phyloP scores from a whole-genome alignment of 2,797 vertebrate genomes.

The Myiotriccus ornatus region DNA sequence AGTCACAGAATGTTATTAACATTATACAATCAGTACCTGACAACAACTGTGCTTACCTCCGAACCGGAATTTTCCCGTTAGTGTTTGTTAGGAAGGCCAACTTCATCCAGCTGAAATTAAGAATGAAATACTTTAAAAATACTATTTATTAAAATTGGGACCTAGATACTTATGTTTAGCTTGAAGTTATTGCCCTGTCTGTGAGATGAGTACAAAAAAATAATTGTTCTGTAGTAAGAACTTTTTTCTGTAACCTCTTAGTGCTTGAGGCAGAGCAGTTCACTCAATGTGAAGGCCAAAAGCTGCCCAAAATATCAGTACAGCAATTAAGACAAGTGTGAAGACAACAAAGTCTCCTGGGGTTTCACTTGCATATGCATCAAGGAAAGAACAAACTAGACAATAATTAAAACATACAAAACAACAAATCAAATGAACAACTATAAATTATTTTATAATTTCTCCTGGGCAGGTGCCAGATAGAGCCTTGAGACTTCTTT shows the following conservation, averaged over 20 bases:
- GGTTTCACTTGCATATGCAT: neutral
- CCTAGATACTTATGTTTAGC: neutral
- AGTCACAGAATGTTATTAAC: neutral
- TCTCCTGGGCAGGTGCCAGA: neutral
- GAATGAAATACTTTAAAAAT: neutral
- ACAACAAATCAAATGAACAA: neutral
- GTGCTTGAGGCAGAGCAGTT: neutral
- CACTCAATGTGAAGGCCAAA: neutral
- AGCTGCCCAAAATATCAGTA: neutral
- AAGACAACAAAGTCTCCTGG: neutral
- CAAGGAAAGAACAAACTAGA: neutral
- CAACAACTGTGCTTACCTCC: conserved; percentile 83
- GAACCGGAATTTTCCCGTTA: conserved; percentile 95
- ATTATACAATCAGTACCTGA: neutral
- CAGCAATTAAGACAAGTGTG: neutral
- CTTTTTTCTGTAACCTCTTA: neutral
- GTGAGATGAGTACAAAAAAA: neutral
- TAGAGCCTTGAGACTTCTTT: neutral
- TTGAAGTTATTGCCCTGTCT: neutral
- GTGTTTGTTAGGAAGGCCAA: conserved; percentile 94
- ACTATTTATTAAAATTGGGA: neutral
- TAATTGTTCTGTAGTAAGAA: neutral
- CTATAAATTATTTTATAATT: neutral
- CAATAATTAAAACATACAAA: neutral
- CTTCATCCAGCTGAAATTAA: conserved; percentile 92